Conservation (phyloP, 2,797 vertebrate genomes). For the Gastrophryne carolinensis region DNA sequence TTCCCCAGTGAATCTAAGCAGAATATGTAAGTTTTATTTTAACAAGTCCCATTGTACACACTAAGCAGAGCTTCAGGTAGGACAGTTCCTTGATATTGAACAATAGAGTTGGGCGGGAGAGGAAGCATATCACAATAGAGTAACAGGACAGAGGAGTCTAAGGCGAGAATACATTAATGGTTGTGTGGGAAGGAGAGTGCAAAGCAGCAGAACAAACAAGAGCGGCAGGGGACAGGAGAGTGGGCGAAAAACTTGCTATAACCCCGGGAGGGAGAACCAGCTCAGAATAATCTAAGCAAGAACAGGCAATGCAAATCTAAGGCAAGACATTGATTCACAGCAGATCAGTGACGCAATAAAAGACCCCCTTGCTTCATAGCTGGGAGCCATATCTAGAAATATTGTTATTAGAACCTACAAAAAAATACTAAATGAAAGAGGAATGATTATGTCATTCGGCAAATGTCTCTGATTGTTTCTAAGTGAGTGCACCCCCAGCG, state of each 20-base stretch:
- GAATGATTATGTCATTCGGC: too few species aligned
- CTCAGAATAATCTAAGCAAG: not conserved
- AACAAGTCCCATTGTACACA: too few species aligned
- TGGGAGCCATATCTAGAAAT: not conserved
- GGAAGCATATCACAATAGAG: too few species aligned
- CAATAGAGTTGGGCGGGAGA: too few species aligned
- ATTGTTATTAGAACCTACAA: not conserved
- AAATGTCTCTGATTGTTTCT: too few species aligned
- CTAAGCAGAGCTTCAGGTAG: not conserved
- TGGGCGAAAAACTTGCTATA: not conserved
- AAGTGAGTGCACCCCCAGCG: too few species aligned
- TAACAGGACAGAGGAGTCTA: not conserved
- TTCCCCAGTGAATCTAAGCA: too few species aligned
- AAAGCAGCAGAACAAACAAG: slow-evolving; percentile 30
- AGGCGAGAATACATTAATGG: slow-evolving; percentile 3
- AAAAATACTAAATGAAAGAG: not conserved
- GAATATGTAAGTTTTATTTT: too few species aligned
- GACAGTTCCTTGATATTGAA: too few species aligned
- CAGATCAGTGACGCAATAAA: not conserved
- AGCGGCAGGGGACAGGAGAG: slow-evolving; percentile 35
- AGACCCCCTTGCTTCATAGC: not conserved
- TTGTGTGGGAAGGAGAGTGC: slow-evolving; percentile 44
- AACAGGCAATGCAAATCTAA: too few species aligned
- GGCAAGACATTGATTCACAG: not conserved
- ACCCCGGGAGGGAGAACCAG: not conserved